Percentiles rank a stretch among this genome's conserved stretches.
Evolutionary conservation across 2,113 vertebrate species (phyloP).

Genomic region (Phalacrocorax aristotelis): DNA sequence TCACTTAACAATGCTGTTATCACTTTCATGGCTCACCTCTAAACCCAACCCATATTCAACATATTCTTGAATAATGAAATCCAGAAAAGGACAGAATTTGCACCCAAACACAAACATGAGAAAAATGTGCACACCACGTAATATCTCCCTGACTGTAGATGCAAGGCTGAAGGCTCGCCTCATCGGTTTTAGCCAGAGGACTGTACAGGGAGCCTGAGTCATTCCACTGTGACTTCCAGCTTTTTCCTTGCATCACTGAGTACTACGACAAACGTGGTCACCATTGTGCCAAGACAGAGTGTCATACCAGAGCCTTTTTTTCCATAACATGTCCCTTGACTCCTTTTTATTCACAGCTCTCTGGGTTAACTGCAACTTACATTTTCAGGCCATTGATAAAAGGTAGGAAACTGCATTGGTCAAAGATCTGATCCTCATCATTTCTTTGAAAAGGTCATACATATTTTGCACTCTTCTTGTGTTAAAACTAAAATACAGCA

Average conservation of each 20-base stretch:
- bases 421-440: not conserved
- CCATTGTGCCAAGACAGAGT: not conserved
- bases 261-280: not conserved
- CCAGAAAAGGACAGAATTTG: not conserved
- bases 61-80: not conserved
- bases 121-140: accelerated
- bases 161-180: not conserved
- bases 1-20: not conserved
- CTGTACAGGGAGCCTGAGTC: not conserved
- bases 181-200: not conserved
- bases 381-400: not conserved
- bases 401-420: not conserved
- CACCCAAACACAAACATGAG: not conserved
- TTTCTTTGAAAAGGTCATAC: not conserved
- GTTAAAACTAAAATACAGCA: not conserved
- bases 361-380: not conserved
- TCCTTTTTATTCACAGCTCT: not conserved
- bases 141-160: not conserved
- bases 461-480: not conserved
- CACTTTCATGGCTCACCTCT: not conserved
- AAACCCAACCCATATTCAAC: not conserved
- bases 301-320: not conserved
- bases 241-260: not conserved
- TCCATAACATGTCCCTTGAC: not conserved
- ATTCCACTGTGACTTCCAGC: not conserved